Percentiles rank a stretch among this genome's conserved stretches.
Evolutionary conservation across 2,888 invertebrate genomes (phyloP).

Genomic region (Drosophila colorata): DNA sequence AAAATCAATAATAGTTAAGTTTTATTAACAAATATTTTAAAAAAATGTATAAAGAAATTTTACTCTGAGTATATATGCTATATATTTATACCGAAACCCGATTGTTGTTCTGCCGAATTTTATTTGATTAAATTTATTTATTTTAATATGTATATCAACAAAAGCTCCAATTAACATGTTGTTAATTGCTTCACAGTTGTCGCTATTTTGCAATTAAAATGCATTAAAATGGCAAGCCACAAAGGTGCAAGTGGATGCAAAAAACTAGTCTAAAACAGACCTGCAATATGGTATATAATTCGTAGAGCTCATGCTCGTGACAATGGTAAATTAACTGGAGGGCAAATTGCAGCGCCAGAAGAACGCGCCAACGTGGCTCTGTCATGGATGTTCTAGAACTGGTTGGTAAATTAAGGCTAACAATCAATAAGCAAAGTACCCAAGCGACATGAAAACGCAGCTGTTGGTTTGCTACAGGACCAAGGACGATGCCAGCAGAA

Average conservation of each 20-base stretch:
- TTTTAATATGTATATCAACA: no score
- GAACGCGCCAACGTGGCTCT: conserved; percentile 6
- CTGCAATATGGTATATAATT: background rate
- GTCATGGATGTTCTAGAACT: conserved; percentile 23
- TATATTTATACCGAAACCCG: no score
- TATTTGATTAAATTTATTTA: no score
- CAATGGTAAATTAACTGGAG: conserved; percentile 54
- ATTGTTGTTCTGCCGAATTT: no score
- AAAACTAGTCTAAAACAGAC: background rate
- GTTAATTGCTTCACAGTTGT: conserved; percentile 22
- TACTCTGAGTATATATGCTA: no score
- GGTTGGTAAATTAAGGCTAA: conserved; percentile 53
- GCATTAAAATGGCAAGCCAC: no score
- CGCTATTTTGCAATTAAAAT: conserved; percentile 10
- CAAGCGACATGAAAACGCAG: conserved; percentile 22
- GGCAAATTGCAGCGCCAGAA: conserved; percentile 36
- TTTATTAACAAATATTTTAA: no score
- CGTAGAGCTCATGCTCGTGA: conserved; percentile 22
- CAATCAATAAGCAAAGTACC: conserved; percentile 52
- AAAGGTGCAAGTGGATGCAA: no score
- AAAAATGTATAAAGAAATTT: no score
- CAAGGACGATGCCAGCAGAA: conserved; percentile 32
- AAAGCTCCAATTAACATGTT: background rate
- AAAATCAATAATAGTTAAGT: no score
- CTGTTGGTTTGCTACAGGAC: conserved; percentile 11